Percentiles rank a stretch among this genome's conserved stretches.
Conservation (phyloP, 2,113 vertebrate genomes). For the Ascaphus truei region DNA sequence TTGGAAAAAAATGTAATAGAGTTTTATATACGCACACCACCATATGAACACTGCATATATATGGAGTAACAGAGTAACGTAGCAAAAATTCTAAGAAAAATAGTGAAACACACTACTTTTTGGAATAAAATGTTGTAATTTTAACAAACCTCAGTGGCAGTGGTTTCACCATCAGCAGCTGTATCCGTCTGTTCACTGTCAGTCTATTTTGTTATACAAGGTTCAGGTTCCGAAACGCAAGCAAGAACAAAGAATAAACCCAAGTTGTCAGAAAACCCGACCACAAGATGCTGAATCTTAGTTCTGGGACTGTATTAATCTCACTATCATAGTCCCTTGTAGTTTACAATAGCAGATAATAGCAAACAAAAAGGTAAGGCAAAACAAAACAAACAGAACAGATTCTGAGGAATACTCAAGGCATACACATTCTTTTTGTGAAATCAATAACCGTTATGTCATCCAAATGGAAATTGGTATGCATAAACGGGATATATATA, state of each 20-base stretch:
- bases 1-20: no score
- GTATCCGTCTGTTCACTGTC: conserved; percentile 95
- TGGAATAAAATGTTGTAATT: background rate
- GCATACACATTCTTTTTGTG: conserved; percentile 46
- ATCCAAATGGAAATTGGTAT: background rate
- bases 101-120: background rate
- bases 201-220: conserved; percentile 72
- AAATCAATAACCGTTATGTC: background rate
- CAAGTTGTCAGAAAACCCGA: conserved; percentile 62
- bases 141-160: conserved; percentile 91
- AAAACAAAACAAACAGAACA: conserved; percentile 61
- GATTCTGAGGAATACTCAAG: conserved; percentile 68
- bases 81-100: background rate
- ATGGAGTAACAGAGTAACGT: background rate
- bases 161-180: conserved; percentile 86
- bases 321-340: conserved; percentile 2
- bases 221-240: conserved; percentile 63
- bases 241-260: conserved; percentile 76
- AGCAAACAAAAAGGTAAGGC: conserved; percentile 55
- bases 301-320: background rate
- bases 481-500: background rate
- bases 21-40: no score
- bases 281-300: no score
- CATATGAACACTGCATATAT: background rate
- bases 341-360: conserved; percentile 40